phyloP scores from a whole-genome alignment of 2,888 invertebrate genomes.

The Prosapia bicincta region DNA sequence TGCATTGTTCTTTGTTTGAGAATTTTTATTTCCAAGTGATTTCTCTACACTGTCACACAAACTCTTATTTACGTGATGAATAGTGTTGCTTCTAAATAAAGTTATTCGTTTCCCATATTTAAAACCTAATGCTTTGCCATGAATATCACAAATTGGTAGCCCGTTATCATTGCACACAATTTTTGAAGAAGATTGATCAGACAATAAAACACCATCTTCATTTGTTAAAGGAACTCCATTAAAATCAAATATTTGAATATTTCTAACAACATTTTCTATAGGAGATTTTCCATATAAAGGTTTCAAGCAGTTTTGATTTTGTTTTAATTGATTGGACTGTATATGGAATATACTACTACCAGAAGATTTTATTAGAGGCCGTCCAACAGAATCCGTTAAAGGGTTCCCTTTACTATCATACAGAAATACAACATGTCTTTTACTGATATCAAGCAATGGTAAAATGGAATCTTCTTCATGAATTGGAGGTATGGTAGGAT shows the following conservation, averaged over 20 bases:
- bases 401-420: constrained; percentile 17
- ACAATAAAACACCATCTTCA: constrained; percentile 1
- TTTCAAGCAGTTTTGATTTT: constrained; percentile 5
- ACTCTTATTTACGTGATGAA: not conserved
- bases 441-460: constrained; percentile 8
- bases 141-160: constrained; percentile 4
- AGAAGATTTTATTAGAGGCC: constrained; percentile 3
- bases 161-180: constrained; percentile 13
- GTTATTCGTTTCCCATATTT: constrained; percentile 8
- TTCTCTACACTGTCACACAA: not conserved
- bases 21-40: not conserved
- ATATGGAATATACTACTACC: constrained; percentile 9
- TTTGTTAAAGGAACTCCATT: constrained; percentile 3
- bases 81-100: not conserved
- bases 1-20: not conserved
- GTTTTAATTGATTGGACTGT: not conserved
- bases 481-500: constrained; percentile 2
- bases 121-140: not conserved
- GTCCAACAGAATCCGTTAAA: constrained; percentile 9
- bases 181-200: not conserved
- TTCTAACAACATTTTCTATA: constrained; percentile 10
- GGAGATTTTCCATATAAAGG: constrained; percentile 4
- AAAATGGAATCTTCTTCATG: constrained; percentile 1
- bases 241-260: constrained; percentile 14
- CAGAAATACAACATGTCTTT: constrained; percentile 9